Conservation (phyloP, 2,113 vertebrate genomes). For the Bufo bufo region DNA sequence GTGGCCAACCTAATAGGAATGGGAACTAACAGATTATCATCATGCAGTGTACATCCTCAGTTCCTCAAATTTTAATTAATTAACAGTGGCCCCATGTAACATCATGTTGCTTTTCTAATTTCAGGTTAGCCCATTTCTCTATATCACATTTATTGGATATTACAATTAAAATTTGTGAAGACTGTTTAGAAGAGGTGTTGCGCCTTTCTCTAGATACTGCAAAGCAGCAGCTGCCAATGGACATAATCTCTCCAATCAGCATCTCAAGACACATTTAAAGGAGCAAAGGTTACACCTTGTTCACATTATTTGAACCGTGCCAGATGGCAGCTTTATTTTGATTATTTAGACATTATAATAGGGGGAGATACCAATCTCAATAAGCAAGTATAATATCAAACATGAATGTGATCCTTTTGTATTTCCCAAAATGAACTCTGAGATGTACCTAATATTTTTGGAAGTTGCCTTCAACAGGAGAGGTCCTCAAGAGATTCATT, state of each 20-base stretch:
- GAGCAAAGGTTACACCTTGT: constrained; percentile 55
- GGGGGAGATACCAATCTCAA: background rate
- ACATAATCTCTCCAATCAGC: constrained; percentile 26
- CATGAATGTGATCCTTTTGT: too few relatives aligned
- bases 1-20: too few relatives aligned
- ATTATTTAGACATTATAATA: constrained; percentile 42
- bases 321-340: constrained; percentile 44
- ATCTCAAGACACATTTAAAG: constrained; percentile 22
- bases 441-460: too few relatives aligned
- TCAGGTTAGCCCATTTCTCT: background rate
- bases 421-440: too few relatives aligned
- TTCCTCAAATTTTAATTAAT: background rate
- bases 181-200: background rate
- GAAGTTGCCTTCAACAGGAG: too few relatives aligned
- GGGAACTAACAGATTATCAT: too few relatives aligned
- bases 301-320: constrained; percentile 48
- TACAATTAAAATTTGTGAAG: background rate
- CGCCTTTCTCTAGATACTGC: background rate
- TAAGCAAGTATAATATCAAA: background rate
- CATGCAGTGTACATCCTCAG: too few relatives aligned
- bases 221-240: constrained; percentile 32
- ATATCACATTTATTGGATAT: background rate
- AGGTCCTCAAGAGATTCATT: too few relatives aligned
- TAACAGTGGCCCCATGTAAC: background rate
- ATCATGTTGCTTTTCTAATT: background rate